Conservation (phyloP, 2,113 vertebrate genomes). For the Fregetta grallaria region DNA sequence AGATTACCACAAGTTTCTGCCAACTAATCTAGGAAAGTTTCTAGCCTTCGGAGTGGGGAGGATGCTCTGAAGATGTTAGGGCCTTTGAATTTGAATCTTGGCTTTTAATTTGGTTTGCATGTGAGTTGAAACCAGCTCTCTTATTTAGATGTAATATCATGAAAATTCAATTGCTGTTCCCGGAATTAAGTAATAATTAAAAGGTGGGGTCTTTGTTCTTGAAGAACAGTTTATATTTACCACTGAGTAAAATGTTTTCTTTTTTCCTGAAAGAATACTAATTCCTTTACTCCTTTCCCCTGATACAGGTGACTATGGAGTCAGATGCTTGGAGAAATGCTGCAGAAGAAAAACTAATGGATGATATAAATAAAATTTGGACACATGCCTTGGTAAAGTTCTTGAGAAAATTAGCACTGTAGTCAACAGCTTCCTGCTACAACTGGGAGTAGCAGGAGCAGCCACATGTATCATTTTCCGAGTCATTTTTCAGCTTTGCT, state of each 20-base stretch:
- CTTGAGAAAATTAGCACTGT: not conserved
- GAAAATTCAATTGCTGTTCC: not conserved
- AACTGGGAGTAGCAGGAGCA: not conserved
- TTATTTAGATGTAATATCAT: not conserved
- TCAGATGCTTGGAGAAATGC: not conserved
- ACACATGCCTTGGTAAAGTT: not conserved
- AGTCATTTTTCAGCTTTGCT: not conserved
- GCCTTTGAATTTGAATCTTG: not conserved
- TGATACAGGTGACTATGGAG: not conserved
- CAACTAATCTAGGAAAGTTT: slow-evolving; percentile 30
- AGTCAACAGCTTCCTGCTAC: not conserved
- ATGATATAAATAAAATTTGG: not conserved
- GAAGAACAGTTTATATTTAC: not conserved
- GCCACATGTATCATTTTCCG: not conserved
- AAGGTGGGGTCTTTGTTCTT: not conserved
- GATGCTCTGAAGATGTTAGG: not conserved
- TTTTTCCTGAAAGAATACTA: not conserved
- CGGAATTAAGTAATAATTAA: not conserved
- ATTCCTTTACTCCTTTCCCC: not conserved
- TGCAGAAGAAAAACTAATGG: not conserved
- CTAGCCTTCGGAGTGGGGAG: not conserved
- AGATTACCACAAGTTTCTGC: slow-evolving; percentile 40
- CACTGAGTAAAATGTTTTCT: not conserved
- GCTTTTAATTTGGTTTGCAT: not conserved
- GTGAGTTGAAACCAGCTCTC: not conserved